Conservation (phyloP, 2,797 vertebrate genomes). For the Takifugu rubripes region DNA sequence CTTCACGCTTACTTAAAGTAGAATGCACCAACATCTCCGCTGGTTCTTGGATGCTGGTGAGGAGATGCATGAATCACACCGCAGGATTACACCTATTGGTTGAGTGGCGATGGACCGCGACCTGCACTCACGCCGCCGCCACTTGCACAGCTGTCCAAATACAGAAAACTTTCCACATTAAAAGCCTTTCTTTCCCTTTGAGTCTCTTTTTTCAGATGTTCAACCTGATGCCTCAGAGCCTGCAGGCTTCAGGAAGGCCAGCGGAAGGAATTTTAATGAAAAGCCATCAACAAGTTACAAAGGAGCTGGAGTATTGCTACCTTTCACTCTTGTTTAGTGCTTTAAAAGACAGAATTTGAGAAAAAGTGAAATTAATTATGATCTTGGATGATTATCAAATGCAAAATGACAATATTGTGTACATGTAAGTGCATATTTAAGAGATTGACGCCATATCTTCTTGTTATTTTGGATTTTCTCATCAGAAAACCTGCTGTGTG, state of each 20-base stretch:
- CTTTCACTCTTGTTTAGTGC: too few relatives aligned
- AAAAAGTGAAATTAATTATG: too few relatives aligned
- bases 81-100: constrained; percentile 33
- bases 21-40: constrained; percentile 2
- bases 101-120: constrained; percentile 37
- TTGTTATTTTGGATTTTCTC: constrained; percentile 30
- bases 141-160: constrained; percentile 70
- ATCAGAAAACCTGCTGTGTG: constrained; percentile 25
- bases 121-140: constrained; percentile 39
- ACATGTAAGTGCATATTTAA: too few relatives aligned
- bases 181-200: constrained; percentile 38
- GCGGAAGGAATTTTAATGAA: too few relatives aligned
- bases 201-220: constrained; percentile 33
- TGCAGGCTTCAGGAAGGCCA: not conserved
- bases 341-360: too few relatives aligned
- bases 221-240: constrained; percentile 27
- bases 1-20: constrained; percentile 5
- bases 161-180: constrained; percentile 51
- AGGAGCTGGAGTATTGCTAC: too few relatives aligned
- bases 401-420: too few relatives aligned
- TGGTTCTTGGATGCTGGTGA: constrained; percentile 34
- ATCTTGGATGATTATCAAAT: too few relatives aligned
- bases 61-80: constrained; percentile 40
- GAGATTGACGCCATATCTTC: too few relatives aligned
- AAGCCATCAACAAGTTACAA: too few relatives aligned